Evolutionary conservation across 2,888 invertebrate species (phyloP).

Genomic region (Latrodectus hesperus): DNA sequence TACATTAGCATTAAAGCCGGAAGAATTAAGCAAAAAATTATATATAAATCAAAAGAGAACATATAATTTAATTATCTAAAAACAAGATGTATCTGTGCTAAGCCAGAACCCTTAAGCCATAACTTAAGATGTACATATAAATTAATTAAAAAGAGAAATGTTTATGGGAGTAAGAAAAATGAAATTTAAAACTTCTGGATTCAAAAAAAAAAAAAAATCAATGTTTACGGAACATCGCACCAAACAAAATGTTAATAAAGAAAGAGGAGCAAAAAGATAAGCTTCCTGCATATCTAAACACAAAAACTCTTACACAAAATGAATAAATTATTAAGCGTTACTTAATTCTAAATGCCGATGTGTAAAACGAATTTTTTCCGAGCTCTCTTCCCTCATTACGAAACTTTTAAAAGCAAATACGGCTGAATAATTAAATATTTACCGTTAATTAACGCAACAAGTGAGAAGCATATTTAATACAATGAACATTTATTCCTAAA

Average conservation of each 20-base stretch:
- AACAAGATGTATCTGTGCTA: too few relatives aligned
- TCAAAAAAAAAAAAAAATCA: not conserved
- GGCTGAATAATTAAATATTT: conserved; percentile 65
- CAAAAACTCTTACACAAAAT: conserved; percentile 11
- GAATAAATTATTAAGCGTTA: conserved; percentile 53
- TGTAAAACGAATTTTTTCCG: conserved; percentile 17
- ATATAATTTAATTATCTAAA: too few relatives aligned
- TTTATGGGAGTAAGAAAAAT: too few relatives aligned
- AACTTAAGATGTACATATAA: too few relatives aligned
- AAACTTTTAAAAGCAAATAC: conserved; percentile 35
- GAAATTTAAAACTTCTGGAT: not conserved
- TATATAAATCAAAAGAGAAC: too few relatives aligned
- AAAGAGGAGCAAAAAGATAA: not conserved
- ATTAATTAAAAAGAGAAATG: too few relatives aligned
- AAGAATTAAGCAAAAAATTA: too few relatives aligned
- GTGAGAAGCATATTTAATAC: conserved; percentile 46
- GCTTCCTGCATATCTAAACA: not conserved
- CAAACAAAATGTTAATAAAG: conserved; percentile 19
- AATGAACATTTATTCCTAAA: not conserved
- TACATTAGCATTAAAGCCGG: too few relatives aligned
- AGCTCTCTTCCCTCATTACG: not conserved
- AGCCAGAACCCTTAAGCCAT: too few relatives aligned
- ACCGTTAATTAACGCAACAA: conserved; percentile 64
- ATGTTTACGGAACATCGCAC: not conserved
- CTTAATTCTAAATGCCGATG: not conserved